Evolutionary conservation across 2,888 invertebrate species (phyloP).

Genomic region (Proisotoma minuta): DNA sequence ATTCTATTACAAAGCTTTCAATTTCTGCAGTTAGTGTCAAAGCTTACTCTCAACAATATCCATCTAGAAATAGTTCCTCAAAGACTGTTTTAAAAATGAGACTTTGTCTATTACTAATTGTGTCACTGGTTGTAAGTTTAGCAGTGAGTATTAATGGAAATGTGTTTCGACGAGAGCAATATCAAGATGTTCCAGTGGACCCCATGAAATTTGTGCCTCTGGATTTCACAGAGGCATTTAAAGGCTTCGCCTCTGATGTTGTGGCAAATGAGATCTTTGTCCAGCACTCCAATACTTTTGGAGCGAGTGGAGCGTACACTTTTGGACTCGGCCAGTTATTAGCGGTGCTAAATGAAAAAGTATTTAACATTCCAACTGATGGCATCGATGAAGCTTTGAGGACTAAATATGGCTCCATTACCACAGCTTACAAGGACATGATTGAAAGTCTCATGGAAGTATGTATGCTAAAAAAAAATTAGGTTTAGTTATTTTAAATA

Average conservation of each 20-base stretch:
- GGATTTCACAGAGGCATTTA: conserved; percentile 32
- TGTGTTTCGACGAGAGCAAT: not conserved
- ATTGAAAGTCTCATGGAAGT: conserved; percentile 36
- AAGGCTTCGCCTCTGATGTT: conserved; percentile 35
- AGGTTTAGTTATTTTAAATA: not conserved
- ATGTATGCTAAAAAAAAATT: conserved; percentile 6
- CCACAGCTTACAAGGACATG: conserved; percentile 28
- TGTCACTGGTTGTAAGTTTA: not conserved
- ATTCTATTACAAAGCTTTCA: conserved; percentile 6
- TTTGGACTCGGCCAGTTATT: conserved; percentile 38
- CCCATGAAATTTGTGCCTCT: conserved; percentile 31
- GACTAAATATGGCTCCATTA: conserved; percentile 30
- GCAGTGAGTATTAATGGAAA: not conserved
- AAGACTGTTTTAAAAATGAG: too few species aligned
- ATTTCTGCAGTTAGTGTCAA: conserved; percentile 12
- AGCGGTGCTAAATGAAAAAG: conserved; percentile 28
- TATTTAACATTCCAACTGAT: conserved; percentile 27
- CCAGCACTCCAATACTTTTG: conserved; percentile 33
- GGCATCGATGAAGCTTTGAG: conserved; percentile 40
- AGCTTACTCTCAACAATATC: too few species aligned
- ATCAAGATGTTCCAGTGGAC: conserved; percentile 1
- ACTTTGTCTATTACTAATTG: not conserved
- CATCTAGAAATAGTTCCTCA: too few species aligned
- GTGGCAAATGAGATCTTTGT: conserved; percentile 37
- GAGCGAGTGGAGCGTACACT: conserved; percentile 36